phyloP scores from a whole-genome alignment of 2,113 vertebrate species.

The Dasyprocta punctata region DNA sequence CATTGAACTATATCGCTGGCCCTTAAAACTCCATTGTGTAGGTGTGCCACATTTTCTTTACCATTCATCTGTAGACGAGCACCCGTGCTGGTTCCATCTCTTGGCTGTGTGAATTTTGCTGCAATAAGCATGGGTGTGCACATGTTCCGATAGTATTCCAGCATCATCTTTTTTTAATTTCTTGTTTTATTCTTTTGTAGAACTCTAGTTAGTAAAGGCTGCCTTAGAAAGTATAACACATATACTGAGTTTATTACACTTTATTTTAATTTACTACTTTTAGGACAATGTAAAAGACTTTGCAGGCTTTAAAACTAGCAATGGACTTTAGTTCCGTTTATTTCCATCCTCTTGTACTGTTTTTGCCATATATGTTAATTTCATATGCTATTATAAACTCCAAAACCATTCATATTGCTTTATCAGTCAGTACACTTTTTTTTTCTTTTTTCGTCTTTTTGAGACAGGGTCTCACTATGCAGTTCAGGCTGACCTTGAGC shows the following conservation, averaged over 20 bases:
- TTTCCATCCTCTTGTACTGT: not conserved
- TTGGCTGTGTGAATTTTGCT: too few relatives aligned
- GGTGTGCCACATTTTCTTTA: too few relatives aligned
- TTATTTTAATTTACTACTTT: conserved; percentile 2
- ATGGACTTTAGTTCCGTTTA: not conserved
- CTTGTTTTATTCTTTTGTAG: not conserved
- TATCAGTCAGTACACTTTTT: conserved; percentile 5
- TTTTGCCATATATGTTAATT: conserved; percentile 42
- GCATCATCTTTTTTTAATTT: not conserved
- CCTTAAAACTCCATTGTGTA: too few relatives aligned
- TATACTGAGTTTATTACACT: not conserved
- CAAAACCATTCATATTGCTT: not conserved
- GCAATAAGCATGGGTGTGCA: too few relatives aligned
- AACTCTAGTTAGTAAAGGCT: not conserved
- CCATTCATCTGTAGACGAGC: too few relatives aligned
- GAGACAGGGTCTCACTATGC: too few relatives aligned
- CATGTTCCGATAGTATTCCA: too few relatives aligned
- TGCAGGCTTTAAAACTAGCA: not conserved
- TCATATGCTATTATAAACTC: conserved; percentile 7
- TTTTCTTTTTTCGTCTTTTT: too few relatives aligned
- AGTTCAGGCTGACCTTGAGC: too few relatives aligned
- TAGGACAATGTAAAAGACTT: not conserved
- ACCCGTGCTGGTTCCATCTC: too few relatives aligned
- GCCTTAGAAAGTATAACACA: conserved; percentile 7
- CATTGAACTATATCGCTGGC: too few relatives aligned